These are phyloP conservation scores for Marmota flaviventris DNA, from an alignment of 2,113 vertebrate species.

Conservation along the genomic window DNA sequence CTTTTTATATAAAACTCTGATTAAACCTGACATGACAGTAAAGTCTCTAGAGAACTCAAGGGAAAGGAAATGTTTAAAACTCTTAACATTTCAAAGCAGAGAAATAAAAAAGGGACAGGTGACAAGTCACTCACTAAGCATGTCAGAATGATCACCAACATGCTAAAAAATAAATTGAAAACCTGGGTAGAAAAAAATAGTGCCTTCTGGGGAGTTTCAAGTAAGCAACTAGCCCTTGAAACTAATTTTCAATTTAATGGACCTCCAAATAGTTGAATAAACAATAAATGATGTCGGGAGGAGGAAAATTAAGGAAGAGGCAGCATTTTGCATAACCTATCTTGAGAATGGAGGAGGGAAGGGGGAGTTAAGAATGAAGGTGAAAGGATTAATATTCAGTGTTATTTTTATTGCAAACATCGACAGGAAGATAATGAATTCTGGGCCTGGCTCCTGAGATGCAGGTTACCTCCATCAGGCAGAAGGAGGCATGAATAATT, in stretches of 20 bases:
- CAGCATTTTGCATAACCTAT: constrained; percentile 49
- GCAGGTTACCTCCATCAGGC: constrained; percentile 77
- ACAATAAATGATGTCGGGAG: constrained; percentile 62
- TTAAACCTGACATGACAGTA: neutral
- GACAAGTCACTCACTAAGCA: constrained; percentile 37
- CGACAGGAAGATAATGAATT: constrained; percentile 85
- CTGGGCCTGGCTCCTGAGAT: constrained; percentile 81
- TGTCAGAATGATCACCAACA: constrained; percentile 45
- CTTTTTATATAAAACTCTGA: neutral
- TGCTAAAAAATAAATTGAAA: constrained; percentile 38
- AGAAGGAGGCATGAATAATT: constrained; percentile 84
- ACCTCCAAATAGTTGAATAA: constrained; percentile 74
- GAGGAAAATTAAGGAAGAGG: constrained; percentile 69
- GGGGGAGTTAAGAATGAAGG: constrained; percentile 70
- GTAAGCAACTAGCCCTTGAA: constrained; percentile 63
- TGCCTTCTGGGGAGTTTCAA: constrained; percentile 58
- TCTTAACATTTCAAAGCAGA: neutral
- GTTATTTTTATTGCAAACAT: constrained; percentile 85
- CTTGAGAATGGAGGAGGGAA: constrained; percentile 59
- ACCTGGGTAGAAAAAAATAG: neutral
- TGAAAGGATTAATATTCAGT: constrained; percentile 82
- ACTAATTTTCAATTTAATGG: constrained; percentile 77
- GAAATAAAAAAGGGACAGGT: constrained; percentile 32
- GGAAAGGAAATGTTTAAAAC: neutral
- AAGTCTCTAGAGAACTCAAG: neutral